phyloP scores from a whole-genome alignment of 2,888 invertebrate genomes.

The Thumatha senex region DNA sequence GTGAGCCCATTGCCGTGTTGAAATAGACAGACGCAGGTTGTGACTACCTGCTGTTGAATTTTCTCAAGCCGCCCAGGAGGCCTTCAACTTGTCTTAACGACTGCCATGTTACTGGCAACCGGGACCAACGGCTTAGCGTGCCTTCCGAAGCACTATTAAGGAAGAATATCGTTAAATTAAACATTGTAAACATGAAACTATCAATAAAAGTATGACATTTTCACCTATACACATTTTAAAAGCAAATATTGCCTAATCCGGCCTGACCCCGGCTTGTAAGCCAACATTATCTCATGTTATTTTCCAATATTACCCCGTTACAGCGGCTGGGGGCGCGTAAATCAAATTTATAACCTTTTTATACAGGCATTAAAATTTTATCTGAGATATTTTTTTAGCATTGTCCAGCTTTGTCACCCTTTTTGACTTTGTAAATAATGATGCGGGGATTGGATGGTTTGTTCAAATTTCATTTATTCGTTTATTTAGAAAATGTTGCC shows the following conservation, averaged over 20 bases:
- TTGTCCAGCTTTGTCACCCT: constrained; percentile 70
- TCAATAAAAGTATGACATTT: no score
- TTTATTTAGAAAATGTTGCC: neutral
- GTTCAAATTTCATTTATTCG: neutral
- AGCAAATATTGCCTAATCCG: constrained; percentile 66
- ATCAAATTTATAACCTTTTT: constrained; percentile 83
- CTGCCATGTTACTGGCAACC: no score
- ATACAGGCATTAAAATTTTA: constrained; percentile 82
- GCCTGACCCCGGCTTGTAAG: constrained; percentile 64
- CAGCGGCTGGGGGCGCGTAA: constrained; percentile 72
- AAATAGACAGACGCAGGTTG: no score
- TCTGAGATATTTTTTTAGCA: constrained; percentile 76
- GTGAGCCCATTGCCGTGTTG: no score
- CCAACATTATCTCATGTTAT: constrained; percentile 80
- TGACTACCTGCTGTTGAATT: no score
- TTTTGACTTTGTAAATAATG: constrained; percentile 49
- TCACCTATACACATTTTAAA: constrained; percentile 19
- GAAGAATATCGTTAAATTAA: no score
- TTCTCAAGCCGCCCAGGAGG: no score
- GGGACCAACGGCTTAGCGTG: no score
- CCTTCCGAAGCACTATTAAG: no score
- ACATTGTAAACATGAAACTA: no score
- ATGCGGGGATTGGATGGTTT: constrained; percentile 37
- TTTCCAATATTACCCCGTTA: constrained; percentile 81
- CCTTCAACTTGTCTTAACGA: no score